These are phyloP conservation scores for Aythya fuligula DNA, from an alignment of 2,797 vertebrate genomes.

Conservation along the genomic window DNA sequence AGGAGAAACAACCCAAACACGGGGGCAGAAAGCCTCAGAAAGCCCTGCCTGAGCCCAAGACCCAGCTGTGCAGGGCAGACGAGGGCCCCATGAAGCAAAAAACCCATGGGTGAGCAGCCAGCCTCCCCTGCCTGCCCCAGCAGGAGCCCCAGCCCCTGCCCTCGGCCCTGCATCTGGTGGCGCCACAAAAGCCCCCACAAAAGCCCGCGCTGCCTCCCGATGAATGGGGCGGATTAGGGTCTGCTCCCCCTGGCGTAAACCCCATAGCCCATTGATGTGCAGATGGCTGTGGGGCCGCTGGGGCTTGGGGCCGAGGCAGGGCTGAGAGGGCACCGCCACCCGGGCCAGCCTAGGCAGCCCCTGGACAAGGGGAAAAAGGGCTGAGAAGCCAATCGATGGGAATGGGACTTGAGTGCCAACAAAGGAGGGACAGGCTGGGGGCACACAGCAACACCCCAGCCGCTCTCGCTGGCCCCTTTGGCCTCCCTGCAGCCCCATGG, in stretches of 20 bases:
- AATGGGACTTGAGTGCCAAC: background rate
- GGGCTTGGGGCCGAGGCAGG: background rate
- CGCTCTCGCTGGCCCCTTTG: rapidly evolving
- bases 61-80: background rate
- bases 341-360: background rate
- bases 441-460: background rate
- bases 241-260: background rate
- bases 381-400: background rate
- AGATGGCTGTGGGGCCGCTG: conserved; percentile 33
- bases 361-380: background rate
- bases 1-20: rapidly evolving
- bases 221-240: conserved; percentile 50
- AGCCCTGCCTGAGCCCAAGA: background rate
- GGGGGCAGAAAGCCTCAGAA: background rate
- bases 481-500: background rate
- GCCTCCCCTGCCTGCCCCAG: background rate
- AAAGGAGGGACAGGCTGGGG: background rate
- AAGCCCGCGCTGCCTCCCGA: background rate
- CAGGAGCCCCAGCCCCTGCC: background rate
- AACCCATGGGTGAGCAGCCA: no score
- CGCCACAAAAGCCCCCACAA: conserved; percentile 53
- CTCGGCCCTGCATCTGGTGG: background rate
- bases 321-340: background rate
- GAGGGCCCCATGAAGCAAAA: background rate
- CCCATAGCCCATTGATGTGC: conserved; percentile 51